These are phyloP conservation scores for Coenobita brevimanus DNA, from an alignment of 1,140 invertebrate genomes.

Conservation along the genomic window DNA sequence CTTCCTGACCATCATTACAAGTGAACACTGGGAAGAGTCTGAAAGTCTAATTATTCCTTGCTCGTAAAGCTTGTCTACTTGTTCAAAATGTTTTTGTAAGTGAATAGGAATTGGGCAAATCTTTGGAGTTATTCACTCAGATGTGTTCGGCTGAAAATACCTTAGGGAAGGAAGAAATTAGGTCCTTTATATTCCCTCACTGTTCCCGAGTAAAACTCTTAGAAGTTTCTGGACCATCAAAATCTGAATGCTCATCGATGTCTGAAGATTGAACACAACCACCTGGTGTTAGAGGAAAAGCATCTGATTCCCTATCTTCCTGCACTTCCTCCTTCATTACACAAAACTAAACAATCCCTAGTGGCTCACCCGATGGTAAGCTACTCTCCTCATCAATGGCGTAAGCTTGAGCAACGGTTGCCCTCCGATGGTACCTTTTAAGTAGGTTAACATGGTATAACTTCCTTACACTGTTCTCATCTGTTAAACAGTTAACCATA, in stretches of 20 bases:
- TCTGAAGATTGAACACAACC: no score
- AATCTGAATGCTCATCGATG: no score
- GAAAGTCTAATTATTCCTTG: constrained; percentile 20
- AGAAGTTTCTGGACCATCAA: no score
- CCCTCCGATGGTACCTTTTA: background rate
- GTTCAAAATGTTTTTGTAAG: background rate
- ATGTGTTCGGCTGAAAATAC: background rate
- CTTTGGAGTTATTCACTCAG: background rate
- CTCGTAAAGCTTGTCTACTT: background rate
- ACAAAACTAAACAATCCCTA: no score
- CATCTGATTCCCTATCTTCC: background rate
- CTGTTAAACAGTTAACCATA: constrained; percentile 15
- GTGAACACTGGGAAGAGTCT: background rate
- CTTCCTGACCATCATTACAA: no score
- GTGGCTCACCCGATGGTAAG: no score
- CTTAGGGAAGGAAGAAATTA: background rate
- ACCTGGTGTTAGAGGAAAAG: no score
- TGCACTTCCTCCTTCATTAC: no score
- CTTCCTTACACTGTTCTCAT: background rate
- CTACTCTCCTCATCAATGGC: no score
- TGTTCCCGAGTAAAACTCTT: no score
- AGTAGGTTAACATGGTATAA: constrained; percentile 20
- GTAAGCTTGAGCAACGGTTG: no score
- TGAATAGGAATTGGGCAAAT: background rate
- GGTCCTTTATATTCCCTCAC: no score